Evolutionary conservation across 2,888 invertebrate genomes (phyloP).

Genomic region (Luperina nickerlii): DNA sequence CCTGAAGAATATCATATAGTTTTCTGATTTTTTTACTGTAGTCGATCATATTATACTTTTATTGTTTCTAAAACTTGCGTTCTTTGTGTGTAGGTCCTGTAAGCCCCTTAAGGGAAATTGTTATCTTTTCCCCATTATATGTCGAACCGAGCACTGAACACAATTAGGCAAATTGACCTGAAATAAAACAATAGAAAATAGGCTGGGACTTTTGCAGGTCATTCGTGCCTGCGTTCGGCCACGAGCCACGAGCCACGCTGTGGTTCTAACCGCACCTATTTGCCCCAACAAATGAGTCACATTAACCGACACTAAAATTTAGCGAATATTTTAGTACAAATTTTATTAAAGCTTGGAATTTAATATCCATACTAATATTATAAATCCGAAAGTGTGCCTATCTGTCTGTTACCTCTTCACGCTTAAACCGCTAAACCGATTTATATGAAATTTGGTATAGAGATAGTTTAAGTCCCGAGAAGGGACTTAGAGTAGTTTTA

Average conservation of each 20-base stretch:
- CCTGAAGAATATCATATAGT: too few species aligned
- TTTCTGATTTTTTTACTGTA: too few species aligned
- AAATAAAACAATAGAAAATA: not conserved
- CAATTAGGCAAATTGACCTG: constrained; percentile 5
- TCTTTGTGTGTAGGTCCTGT: too few species aligned
- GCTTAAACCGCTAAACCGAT: too few species aligned
- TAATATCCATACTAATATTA: not conserved
- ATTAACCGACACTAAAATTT: constrained; percentile 39
- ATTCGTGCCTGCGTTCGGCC: constrained; percentile 17
- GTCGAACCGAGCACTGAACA: not conserved
- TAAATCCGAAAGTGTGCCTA: too few species aligned
- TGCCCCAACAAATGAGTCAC: constrained; percentile 42
- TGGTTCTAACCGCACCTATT: constrained; percentile 50
- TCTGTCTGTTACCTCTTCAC: too few species aligned
- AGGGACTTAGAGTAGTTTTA: too few species aligned
- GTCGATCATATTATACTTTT: too few species aligned
- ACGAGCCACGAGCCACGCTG: constrained; percentile 16
- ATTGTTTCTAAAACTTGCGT: too few species aligned
- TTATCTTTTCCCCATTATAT: not conserved
- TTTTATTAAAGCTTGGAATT: constrained; percentile 31
- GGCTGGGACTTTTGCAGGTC: constrained; percentile 13
- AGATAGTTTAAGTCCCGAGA: too few species aligned
- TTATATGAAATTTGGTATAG: too few species aligned
- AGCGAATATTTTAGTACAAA: constrained; percentile 27
- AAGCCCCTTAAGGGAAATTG: not conserved